Conservation (phyloP, 1,140 invertebrate genomes). For the Mesaphorura yosii region DNA sequence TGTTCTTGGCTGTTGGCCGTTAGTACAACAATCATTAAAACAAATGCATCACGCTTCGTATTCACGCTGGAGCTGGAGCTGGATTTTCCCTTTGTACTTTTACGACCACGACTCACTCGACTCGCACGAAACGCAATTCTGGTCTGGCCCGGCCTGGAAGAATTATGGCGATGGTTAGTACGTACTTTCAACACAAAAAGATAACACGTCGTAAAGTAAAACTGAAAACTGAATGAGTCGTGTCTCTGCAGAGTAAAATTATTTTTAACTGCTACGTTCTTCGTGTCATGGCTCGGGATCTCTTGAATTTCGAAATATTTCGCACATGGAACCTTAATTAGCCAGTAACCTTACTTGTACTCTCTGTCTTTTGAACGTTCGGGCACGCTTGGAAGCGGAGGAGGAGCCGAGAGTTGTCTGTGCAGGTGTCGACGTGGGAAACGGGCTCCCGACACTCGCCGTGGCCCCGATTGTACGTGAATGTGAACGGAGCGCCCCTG, state of each 20-base stretch:
- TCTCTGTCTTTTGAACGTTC: conserved; percentile 32
- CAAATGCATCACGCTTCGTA: not conserved
- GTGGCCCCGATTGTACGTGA: conserved; percentile 54
- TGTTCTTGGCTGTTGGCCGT: not conserved
- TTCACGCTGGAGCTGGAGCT: not conserved
- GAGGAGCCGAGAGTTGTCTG: conserved; percentile 28
- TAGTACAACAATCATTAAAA: not conserved
- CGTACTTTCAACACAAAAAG: too few relatives aligned
- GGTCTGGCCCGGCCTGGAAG: too few relatives aligned
- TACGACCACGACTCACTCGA: too few relatives aligned
- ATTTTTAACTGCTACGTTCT: too few relatives aligned
- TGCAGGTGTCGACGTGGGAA: conserved; percentile 31
- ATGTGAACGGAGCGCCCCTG: conserved; percentile 55
- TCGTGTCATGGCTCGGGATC: too few relatives aligned
- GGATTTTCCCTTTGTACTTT: not conserved
- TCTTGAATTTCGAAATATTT: not conserved
- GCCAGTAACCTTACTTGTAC: conserved; percentile 23
- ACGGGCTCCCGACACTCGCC: conserved; percentile 31
- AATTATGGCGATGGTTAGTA: too few relatives aligned
- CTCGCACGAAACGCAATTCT: too few relatives aligned
- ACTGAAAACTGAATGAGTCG: not conserved
- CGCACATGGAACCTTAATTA: not conserved
- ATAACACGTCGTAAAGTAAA: too few relatives aligned
- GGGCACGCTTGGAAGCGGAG: conserved; percentile 33
- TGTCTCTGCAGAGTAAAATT: not conserved